phyloP scores from a whole-genome alignment of 2,797 vertebrate species.

The Sebastes melanostomus region DNA sequence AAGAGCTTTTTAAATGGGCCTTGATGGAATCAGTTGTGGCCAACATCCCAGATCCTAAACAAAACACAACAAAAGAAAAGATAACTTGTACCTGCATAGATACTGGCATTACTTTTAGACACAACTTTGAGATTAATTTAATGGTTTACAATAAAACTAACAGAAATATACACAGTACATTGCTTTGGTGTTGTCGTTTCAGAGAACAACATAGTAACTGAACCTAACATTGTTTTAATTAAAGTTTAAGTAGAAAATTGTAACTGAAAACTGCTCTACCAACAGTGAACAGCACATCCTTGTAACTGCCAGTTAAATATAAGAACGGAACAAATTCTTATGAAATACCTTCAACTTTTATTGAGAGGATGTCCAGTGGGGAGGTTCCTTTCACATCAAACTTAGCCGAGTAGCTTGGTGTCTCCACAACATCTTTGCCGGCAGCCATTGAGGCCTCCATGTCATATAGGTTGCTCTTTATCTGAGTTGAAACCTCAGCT shows the following conservation, averaged over 20 bases:
- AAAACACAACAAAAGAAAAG: conserved; percentile 16
- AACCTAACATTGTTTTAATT: not conserved
- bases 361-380: conserved; percentile 86
- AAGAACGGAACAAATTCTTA: not conserved
- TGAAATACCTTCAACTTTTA: conserved; percentile 85
- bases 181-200: not conserved
- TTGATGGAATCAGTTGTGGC: conserved; percentile 74
- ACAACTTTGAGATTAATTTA: fast-evolving
- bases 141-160: not conserved
- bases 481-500: conserved; percentile 83
- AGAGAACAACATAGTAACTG: not conserved
- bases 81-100: not conserved
- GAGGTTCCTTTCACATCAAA: conserved; percentile 84
- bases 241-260: not conserved
- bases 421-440: conserved; percentile 82
- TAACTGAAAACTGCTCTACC: not conserved
- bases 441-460: conserved; percentile 82
- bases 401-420: conserved; percentile 76
- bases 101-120: not conserved
- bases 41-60: conserved; percentile 85
- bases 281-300: not conserved
- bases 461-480: conserved; percentile 92
- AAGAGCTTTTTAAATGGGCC: conserved; percentile 77
- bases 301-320: not conserved
- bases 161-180: fast-evolving